Base-by-base conservation (phyloP, 2,113 vertebrate species). In the Hippocampus mohnikei region DNA sequence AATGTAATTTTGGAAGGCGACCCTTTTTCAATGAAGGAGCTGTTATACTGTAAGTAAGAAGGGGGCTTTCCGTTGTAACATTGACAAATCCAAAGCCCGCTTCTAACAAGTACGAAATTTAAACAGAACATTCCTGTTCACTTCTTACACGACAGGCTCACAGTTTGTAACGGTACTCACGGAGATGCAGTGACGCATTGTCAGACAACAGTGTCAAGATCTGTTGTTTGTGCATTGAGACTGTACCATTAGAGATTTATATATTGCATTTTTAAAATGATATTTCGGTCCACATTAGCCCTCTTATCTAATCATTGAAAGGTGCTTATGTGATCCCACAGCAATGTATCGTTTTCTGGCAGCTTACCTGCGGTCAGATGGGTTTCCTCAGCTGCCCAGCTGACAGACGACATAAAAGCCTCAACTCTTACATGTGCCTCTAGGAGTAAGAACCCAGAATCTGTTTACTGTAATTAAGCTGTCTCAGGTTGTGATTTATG, bases 381-480 rank as follows among this genome's bases (percentile, higher is more conserved):
- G 60, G 75, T 89, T 89, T 91, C 85, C 81, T 78, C 64, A n/a
- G 33, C 20, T 46, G 75, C 73, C 81, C 33, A 56, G 70, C 71
- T 78, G 69, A 81, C 84, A 81, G 78, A 74, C 44, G 13, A 78
- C 80, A 85, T 84, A 78, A 86, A 90, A 91, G 75, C 79, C 52
- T 20, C 66, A 72, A 67, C 59, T 78, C 72, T 77, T 83, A 33
- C 70, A 59, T 72, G 62, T 80, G 82, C 82, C 90, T 87, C 82
- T 84, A 80, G 83, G 86, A 85, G 74, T 69, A 81, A 81, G 82
- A 79, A 85, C 69, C 79, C 74, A 21, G 66, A 79, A 81, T 83
- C 84, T 84, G 91, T 93, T 93, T 92, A 89, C 90, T 74, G 88
- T 93, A 91, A 93, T 94, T 93, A 91, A 80, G 70, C 77, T 92